phyloP scores from a whole-genome alignment of 2,113 vertebrate species.

The Gobius niger region DNA sequence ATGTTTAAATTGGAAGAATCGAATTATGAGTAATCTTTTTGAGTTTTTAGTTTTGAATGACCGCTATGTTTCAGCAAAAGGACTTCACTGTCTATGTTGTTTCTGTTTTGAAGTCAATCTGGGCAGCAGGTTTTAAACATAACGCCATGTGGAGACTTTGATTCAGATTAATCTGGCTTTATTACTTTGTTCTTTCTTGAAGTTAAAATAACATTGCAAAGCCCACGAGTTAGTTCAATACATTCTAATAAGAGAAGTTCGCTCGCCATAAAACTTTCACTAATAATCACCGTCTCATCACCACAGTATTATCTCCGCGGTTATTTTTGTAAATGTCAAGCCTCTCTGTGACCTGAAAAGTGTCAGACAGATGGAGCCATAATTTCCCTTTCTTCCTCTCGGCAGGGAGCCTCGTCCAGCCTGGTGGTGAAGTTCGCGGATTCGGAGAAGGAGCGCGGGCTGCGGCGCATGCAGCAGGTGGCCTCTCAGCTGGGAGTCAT shows the following conservation, averaged over 20 bases:
- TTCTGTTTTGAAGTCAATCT: no score
- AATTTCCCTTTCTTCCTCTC: conserved; percentile 19
- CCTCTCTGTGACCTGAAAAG: conserved; percentile 15
- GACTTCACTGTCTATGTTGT: no score
- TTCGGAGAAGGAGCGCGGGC: conserved; percentile 92
- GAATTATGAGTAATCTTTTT: no score
- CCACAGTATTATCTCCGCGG: neutral
- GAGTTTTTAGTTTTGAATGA: no score
- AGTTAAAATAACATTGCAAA: no score
- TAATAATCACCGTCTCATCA: neutral
- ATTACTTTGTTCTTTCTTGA: no score
- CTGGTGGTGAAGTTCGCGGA: conserved; percentile 97
- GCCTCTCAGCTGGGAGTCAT: conserved; percentile 93
- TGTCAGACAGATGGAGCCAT: conserved; percentile 13
- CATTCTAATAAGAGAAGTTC: neutral
- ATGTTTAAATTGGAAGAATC: no score
- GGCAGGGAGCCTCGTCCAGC: conserved; percentile 91
- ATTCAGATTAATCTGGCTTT: no score
- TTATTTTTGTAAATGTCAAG: conserved; percentile 11
- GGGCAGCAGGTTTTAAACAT: no score
- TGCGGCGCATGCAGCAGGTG: conserved; percentile 94
- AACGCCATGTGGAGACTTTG: no score
- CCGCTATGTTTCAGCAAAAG: no score
- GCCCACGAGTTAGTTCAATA: no score
- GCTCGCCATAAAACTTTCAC: neutral